A percentile compares a stretch with the other conserved stretches of the same genome.
These are phyloP conservation scores for Myocastor coypus DNA, from an alignment of 2,113 vertebrate genomes.

Conservation along the genomic window DNA sequence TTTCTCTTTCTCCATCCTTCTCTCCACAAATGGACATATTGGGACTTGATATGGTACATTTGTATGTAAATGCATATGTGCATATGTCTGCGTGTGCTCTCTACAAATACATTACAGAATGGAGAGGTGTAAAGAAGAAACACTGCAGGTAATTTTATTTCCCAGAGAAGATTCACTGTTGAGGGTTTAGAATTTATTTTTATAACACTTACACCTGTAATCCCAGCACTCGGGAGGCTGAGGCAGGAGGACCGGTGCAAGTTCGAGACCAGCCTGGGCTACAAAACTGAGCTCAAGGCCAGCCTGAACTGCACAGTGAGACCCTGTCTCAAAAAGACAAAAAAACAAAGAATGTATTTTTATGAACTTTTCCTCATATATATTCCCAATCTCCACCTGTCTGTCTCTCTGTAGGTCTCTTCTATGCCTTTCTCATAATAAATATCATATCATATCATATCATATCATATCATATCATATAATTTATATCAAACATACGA, in stretches of 20 bases:
- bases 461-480: neutral
- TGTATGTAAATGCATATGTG: neutral
- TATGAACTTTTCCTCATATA: neutral
- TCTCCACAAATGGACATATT: neutral
- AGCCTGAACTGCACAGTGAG: too few relatives aligned
- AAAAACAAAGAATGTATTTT: neutral
- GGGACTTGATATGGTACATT: neutral
- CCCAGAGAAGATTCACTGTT: slow-evolving; percentile 25
- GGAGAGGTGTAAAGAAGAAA: neutral
- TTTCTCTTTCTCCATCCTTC: accelerated
- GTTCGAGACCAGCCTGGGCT: too few relatives aligned
- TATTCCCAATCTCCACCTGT: neutral
- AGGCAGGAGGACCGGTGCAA: too few relatives aligned
- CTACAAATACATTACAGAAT: neutral
- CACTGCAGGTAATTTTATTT: slow-evolving; percentile 45
- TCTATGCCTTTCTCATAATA: neutral
- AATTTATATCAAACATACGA: neutral
- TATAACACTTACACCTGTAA: too few relatives aligned
- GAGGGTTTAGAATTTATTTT: too few relatives aligned
- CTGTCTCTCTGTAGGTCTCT: neutral
- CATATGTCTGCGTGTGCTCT: neutral
- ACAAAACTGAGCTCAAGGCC: too few relatives aligned
- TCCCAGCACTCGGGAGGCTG: too few relatives aligned
- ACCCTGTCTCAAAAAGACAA: too few relatives aligned
- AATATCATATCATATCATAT: neutral